phyloP scores from a whole-genome alignment of 1,140 invertebrate genomes.

The Dolichoris vasculosae region DNA sequence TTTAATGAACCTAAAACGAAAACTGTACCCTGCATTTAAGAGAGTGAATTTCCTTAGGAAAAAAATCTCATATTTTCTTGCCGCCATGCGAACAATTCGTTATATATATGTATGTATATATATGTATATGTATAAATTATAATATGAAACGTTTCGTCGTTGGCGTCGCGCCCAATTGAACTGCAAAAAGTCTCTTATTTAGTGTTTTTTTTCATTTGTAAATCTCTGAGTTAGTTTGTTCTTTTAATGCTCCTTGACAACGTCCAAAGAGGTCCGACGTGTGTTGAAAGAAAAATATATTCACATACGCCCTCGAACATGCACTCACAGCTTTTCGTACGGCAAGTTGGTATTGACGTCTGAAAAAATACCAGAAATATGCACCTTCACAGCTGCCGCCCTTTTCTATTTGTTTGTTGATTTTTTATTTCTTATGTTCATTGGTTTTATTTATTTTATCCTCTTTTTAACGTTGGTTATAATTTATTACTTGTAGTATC shows the following conservation, averaged over 20 bases:
- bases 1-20: conserved; percentile 24
- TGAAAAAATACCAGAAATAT: conserved; percentile 82
- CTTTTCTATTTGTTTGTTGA: conserved; percentile 11
- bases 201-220: conserved; percentile 41
- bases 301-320: conserved; percentile 61
- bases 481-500: not conserved
- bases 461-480: not conserved
- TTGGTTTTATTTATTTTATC: not conserved
- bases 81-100: not conserved
- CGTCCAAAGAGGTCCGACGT: conserved; percentile 63
- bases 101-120: not conserved
- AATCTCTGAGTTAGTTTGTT: conserved; percentile 39
- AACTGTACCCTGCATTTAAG: conserved; percentile 47
- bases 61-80: conserved; percentile 41
- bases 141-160: conserved; percentile 33
- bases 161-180: conserved; percentile 20
- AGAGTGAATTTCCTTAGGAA: conserved; percentile 37
- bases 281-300: conserved; percentile 69
- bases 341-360: conserved; percentile 90
- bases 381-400: conserved; percentile 62
- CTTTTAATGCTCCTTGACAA: conserved; percentile 52
- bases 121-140: conserved; percentile 20
- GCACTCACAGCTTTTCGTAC: conserved; percentile 89
- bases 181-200: conserved; percentile 44
- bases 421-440: conserved; percentile 10